Base-by-base conservation (phyloP, 1,140 invertebrate species). In the Apocrypta bakeri region DNA sequence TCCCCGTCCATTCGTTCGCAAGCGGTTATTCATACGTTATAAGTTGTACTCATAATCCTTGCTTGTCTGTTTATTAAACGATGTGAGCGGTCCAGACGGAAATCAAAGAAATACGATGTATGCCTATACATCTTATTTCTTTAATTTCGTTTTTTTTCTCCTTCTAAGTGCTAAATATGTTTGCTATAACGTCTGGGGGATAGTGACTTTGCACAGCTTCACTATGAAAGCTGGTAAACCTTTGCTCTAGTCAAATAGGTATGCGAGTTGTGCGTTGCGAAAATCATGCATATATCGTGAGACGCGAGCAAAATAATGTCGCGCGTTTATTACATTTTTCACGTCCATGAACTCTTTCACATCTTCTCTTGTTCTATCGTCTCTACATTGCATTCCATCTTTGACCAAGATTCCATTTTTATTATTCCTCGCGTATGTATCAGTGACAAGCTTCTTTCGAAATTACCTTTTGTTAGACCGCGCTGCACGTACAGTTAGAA, bases 11-110 rank as follows among this genome's bases (percentile, higher is more conserved):
- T 87, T 83, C 74, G 74, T 25, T 80, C 56, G 21, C 82, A 27
- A 2, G 80, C 66, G 83, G 56, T 73, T 42, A 25, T 85, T 72
- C 77, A 68, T n/a, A n/a, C 81, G 86, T 37, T 87, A 85, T 61
- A 17, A 14, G 48, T 3, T 21, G 7, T 48, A 48, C 42, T 48
- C 42, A 4, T 48, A 14, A 56, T n/a, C 21, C 14, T 56, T n/a
- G 48, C 11, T 21, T n/a, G 2, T 0, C 48, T 56, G n/a, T n/a
- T n/a, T n/a, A n/a, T n/a, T n/a, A n/a, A n/a, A n/a, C n/a, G n/a
- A n/a, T n/a, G n/a, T n/a, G n/a, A n/a, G n/a, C n/a, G n/a, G n/a
- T n/a, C n/a, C n/a, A n/a, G n/a, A n/a, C n/a, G n/a, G n/a, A n/a
- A n/a, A n/a, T n/a, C n/a, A n/a, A n/a, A n/a, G n/a, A n/a, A n/a